Evolutionary conservation across 2,888 invertebrate genomes (phyloP).

Genomic region (Cheilosia scutellata): DNA sequence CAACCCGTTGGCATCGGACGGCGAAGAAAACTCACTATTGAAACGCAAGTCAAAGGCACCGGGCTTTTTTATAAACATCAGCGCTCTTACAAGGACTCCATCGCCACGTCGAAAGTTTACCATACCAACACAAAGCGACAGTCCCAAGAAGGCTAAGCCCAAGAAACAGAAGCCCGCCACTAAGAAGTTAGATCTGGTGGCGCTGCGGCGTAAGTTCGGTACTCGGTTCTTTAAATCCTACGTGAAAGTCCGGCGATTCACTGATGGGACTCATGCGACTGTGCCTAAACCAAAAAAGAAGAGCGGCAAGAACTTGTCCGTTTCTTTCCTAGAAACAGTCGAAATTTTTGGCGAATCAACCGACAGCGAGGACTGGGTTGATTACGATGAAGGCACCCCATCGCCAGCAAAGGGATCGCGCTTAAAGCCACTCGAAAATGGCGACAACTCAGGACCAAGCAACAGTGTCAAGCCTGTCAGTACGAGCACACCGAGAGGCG

Average conservation of each 20-base stretch:
- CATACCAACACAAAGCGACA: neutral
- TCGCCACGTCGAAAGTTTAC: conserved; percentile 39
- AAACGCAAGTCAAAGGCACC: conserved; percentile 40
- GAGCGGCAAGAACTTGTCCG: conserved; percentile 68
- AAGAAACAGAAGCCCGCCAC: neutral
- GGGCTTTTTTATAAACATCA: conserved; percentile 63
- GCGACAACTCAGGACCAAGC: conserved; percentile 73
- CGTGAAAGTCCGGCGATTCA: conserved; percentile 68
- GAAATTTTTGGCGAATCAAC: conserved; percentile 77
- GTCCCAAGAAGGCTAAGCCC: conserved; percentile 18
- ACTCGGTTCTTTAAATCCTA: conserved; percentile 72
- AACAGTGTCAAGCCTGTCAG: neutral
- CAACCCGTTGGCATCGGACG: neutral
- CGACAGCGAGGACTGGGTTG: conserved; percentile 59
- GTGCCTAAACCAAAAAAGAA: conserved; percentile 17
- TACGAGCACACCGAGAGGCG: conserved; percentile 35
- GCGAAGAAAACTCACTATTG: neutral
- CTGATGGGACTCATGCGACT: neutral
- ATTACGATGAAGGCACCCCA: conserved; percentile 32
- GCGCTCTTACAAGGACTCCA: conserved; percentile 17
- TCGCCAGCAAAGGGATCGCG: conserved; percentile 39
- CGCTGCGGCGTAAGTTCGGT: conserved; percentile 65
- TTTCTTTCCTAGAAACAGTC: conserved; percentile 77
- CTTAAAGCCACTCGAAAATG: conserved; percentile 78
- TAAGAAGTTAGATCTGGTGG: conserved; percentile 1